These are phyloP conservation scores for Calonectris borealis DNA, from an alignment of 2,113 vertebrate species.

Conservation along the genomic window DNA sequence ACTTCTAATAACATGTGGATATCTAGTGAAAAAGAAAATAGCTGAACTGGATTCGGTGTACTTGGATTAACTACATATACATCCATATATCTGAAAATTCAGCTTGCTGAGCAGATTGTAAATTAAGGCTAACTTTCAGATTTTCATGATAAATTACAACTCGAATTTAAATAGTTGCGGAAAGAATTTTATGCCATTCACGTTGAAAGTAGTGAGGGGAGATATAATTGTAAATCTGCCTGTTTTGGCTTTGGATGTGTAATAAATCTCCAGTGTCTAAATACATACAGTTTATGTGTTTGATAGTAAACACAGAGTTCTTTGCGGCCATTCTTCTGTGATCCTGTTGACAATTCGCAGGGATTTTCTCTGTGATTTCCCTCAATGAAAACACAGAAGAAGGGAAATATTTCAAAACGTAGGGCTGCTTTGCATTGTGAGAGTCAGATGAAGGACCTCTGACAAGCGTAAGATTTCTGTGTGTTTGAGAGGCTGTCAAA, in stretches of 20 bases:
- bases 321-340: background rate
- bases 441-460: conserved; percentile 60
- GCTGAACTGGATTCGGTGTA: conserved; percentile 76
- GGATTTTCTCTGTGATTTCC: conserved; percentile 54
- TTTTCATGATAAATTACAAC: background rate
- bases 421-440: conserved; percentile 50
- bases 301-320: conserved; percentile 40
- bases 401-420: conserved; percentile 54
- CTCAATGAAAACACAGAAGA: conserved; percentile 56
- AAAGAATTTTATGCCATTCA: background rate
- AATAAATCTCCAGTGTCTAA: conserved; percentile 51
- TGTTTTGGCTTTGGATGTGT: conserved; percentile 15
- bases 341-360: conserved; percentile 48
- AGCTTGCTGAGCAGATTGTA: background rate
- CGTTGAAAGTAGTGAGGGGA: background rate
- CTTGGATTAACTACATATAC: conserved; percentile 56
- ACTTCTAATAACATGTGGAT: conserved; percentile 79
- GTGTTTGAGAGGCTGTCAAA: conserved; percentile 64
- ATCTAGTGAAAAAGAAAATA: conserved; percentile 76
- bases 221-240: conserved; percentile 26
- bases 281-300: conserved; percentile 32
- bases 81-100: background rate
- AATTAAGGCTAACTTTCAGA: background rate
- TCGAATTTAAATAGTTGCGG: background rate
- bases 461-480: conserved; percentile 49